Base-by-base conservation (phyloP, 2,888 invertebrate species). In the Drosophila formosana region DNA sequence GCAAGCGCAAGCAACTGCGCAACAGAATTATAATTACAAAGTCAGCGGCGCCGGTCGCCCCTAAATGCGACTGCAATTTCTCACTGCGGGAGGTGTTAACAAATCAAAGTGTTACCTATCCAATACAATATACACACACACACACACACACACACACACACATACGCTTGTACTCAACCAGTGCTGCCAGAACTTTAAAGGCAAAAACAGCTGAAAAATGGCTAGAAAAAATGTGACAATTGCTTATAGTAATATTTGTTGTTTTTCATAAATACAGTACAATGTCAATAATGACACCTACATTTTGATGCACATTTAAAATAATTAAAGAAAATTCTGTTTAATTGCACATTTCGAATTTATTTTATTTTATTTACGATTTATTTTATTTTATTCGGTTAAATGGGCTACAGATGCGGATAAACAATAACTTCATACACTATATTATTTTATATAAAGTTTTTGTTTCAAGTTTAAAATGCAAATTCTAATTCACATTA, bases 11-110 rank as follows among this genome's bases (percentile, higher is more conserved):
- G 26, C 51, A 80, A 83, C 87, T 87, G 82, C 87, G 83, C 83
- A 83, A 75, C 73, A 73, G 63, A 80, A 73, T 37, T 37, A n/a
- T 66, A 86, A 84, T 68, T 73, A 67, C 69, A 81, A 78, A 79
- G 68, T 72, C 70, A 80, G 61, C 70, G 60, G 60, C 65, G 66
- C 46, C 62, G 52, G 50, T 28, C 18, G 28, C 39, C 18, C 28
- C 45, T 13, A 70, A 73, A 67, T 75, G 62, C 69, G 72, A 78
- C 60, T 80, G 80, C 65, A 80, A 63, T 56, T 71, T n/a, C 6
- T 7, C 6, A 30, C 30, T 30, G 30, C 56, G 46, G 58, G 65
- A 79, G 57, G 80, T 82, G 80, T 70, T 72, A 67, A 61, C 62
- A 67, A 78, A 80, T 57, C 66, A 67, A 64, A 69, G 39, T 30